These are phyloP conservation scores for Cossypha caffra DNA, from an alignment of 2,797 vertebrate species.

Conservation along the genomic window DNA sequence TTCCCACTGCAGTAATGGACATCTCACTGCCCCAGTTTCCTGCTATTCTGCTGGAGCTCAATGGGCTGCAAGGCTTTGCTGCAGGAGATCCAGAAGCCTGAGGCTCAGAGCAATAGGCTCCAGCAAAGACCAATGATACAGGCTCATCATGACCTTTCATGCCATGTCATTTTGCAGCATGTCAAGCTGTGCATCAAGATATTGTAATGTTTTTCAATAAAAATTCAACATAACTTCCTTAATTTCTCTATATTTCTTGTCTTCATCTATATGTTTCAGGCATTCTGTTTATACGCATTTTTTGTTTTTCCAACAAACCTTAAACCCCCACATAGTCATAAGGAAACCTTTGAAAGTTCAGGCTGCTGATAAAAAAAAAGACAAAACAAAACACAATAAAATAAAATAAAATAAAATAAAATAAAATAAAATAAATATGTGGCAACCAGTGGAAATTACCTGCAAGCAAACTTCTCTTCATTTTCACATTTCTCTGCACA, in stretches of 20 bases:
- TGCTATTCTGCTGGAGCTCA: neutral
- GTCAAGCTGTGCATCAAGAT: neutral
- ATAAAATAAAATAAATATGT: neutral
- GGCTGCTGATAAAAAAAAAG: neutral
- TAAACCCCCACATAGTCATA: neutral
- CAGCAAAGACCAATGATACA: neutral
- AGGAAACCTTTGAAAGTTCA: neutral
- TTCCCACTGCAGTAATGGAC: accelerated
- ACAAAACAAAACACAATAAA: neutral
- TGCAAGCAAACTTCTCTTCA: conserved; percentile 76
- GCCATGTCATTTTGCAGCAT: neutral
- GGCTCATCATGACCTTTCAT: neutral
- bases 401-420: neutral
- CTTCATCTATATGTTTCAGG: neutral
- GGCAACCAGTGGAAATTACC: conserved; percentile 37
- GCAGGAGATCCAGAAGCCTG: neutral
- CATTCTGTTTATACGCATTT: neutral
- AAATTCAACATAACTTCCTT: neutral
- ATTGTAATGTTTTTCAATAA: neutral
- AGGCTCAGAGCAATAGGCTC: neutral
- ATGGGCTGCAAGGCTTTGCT: neutral
- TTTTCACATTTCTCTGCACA: conserved; percentile 72
- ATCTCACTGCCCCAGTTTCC: neutral
- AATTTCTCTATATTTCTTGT: neutral
- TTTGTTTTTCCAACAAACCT: neutral